phyloP scores from a whole-genome alignment of 2,113 vertebrate genomes.

The Caracal caracal region DNA sequence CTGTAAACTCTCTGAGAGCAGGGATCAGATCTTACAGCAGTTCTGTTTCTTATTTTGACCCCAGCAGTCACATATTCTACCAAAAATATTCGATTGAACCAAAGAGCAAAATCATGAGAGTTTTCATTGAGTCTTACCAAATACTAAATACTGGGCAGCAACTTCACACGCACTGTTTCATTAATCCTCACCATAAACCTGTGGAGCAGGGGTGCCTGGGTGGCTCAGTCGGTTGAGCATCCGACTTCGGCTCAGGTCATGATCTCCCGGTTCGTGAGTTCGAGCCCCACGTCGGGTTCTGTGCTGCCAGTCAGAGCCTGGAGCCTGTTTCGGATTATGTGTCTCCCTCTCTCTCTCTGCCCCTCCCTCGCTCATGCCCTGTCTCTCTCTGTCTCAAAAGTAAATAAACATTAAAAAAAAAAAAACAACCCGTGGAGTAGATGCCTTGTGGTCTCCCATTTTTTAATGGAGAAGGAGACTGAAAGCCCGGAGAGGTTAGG shows the following conservation, averaged over 20 bases:
- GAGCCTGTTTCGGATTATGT: too few species aligned
- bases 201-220: too few species aligned
- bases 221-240: too few species aligned
- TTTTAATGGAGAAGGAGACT: background rate
- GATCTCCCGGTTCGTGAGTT: too few species aligned
- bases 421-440: background rate
- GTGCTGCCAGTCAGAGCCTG: too few species aligned
- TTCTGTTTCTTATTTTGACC: background rate
- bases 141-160: background rate
- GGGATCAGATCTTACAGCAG: background rate
- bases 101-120: background rate
- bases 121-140: background rate
- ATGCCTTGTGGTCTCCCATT: background rate
- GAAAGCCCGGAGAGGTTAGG: background rate
- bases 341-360: too few species aligned
- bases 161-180: rapidly evolving
- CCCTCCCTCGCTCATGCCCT: rapidly evolving
- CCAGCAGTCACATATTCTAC: background rate
- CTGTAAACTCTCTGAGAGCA: background rate
- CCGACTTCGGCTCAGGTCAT: too few species aligned
- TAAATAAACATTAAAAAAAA: too few species aligned
- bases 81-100: background rate
- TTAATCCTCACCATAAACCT: background rate
- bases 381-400: too few species aligned
- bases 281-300: too few species aligned